phyloP scores from a whole-genome alignment of 2,113 vertebrate species.

The Furnarius figulus region DNA sequence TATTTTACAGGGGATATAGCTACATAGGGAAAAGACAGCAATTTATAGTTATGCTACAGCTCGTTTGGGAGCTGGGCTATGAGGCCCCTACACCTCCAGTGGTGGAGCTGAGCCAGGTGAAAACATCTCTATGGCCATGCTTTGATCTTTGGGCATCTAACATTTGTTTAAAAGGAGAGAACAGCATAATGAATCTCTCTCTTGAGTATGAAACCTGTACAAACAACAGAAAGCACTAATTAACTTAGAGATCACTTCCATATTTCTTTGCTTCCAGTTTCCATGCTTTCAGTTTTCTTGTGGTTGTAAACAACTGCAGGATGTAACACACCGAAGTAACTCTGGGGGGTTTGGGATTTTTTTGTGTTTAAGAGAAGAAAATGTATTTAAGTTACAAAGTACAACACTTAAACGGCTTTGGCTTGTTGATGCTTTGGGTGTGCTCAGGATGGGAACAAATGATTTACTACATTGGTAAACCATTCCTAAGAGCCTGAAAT shows the following conservation, averaged over 20 bases:
- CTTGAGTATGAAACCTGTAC: neutral
- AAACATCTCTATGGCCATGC: fast-evolving
- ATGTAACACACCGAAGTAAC: neutral
- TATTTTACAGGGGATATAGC: fast-evolving
- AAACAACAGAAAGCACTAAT: neutral
- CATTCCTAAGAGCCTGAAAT: neutral
- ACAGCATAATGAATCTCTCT: neutral
- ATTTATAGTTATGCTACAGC: neutral
- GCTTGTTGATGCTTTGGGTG: neutral
- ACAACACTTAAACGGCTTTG: neutral
- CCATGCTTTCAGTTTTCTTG: neutral
- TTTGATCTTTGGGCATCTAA: neutral
- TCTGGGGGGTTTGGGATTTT: neutral
- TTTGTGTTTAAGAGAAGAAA: fast-evolving
- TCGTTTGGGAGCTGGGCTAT: neutral
- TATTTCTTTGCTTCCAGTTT: neutral
- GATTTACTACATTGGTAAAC: neutral
- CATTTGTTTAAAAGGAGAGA: neutral
- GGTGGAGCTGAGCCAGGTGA: neutral
- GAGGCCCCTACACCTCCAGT: neutral
- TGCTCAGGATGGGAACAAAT: neutral
- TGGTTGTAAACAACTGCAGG: neutral
- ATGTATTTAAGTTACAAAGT: fast-evolving
- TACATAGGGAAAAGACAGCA: neutral
- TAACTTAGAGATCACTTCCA: neutral